phyloP scores from a whole-genome alignment of 2,888 invertebrate species.

The Entomobrya proxima region DNA sequence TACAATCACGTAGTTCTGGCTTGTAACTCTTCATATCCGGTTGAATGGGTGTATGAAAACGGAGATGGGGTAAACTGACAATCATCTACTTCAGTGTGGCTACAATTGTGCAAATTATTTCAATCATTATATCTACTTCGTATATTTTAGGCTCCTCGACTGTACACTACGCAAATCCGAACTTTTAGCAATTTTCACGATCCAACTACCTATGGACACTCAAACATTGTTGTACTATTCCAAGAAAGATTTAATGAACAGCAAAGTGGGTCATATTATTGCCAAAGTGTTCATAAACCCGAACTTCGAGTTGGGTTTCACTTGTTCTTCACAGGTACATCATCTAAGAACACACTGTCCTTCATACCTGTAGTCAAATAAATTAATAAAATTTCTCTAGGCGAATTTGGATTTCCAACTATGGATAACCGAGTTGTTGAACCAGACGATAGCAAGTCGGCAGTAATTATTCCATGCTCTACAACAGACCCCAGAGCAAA shows the following conservation, averaged over 20 bases:
- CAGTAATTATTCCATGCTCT: slow-evolving; percentile 70
- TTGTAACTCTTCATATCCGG: slow-evolving; percentile 72
- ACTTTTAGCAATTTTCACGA: slow-evolving; percentile 69
- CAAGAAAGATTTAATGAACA: slow-evolving; percentile 74
- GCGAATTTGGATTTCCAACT: slow-evolving; percentile 73
- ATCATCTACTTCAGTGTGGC: neutral
- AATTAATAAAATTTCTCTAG: slow-evolving; percentile 26
- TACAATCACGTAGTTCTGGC: slow-evolving; percentile 74
- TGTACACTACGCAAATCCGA: slow-evolving; percentile 71
- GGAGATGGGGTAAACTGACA: slow-evolving; percentile 71
- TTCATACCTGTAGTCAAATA: neutral
- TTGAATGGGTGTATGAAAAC: slow-evolving; percentile 73
- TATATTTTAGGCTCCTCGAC: slow-evolving; percentile 62
- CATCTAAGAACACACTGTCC: neutral
- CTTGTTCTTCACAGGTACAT: slow-evolving; percentile 71
- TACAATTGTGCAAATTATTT: no score
- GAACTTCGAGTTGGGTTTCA: slow-evolving; percentile 68
- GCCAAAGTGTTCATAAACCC: slow-evolving; percentile 67
- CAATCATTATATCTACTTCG: neutral
- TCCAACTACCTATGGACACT: slow-evolving; percentile 69
- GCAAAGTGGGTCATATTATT: slow-evolving; percentile 73
- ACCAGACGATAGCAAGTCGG: slow-evolving; percentile 59
- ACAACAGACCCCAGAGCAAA: slow-evolving; percentile 69
- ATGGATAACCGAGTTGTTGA: slow-evolving; percentile 70
- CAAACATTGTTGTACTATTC: slow-evolving; percentile 72